Evolutionary conservation across 2,888 invertebrate genomes (phyloP).

Genomic region (Andrena bucephala): DNA sequence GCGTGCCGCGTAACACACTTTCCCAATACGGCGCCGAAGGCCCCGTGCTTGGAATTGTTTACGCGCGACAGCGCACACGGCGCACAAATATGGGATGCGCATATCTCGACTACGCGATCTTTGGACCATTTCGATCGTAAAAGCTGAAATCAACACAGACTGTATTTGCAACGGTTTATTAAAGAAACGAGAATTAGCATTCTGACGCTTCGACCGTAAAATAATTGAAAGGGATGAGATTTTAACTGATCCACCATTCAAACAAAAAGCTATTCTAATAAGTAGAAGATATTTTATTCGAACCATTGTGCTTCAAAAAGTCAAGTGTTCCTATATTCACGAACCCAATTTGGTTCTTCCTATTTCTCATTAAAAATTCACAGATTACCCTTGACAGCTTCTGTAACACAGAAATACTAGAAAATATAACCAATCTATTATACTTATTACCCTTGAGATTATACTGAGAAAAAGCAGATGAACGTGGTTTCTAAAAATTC

Average conservation of each 20-base stretch:
- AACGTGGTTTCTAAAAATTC: not conserved
- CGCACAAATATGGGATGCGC: not conserved
- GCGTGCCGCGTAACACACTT: constrained; percentile 69
- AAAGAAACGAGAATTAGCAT: not conserved
- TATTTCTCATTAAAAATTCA: too few species aligned
- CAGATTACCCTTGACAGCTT: too few species aligned
- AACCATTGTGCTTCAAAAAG: too few species aligned
- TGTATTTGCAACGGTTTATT: not conserved
- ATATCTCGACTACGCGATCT: not conserved
- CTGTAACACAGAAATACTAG: too few species aligned
- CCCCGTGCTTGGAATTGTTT: constrained; percentile 52
- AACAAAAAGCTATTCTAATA: not conserved
- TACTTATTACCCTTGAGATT: not conserved
- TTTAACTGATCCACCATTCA: too few species aligned
- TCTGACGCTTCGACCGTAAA: too few species aligned
- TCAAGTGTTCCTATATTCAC: too few species aligned
- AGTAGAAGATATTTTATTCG: not conserved
- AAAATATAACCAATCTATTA: not conserved
- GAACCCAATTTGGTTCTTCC: too few species aligned
- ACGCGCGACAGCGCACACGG: constrained; percentile 17
- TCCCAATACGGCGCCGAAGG: constrained; percentile 65
- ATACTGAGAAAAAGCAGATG: not conserved
- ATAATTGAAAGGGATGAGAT: too few species aligned
- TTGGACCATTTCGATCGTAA: not conserved
- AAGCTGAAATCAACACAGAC: not conserved